Conservation (phyloP, 2,797 vertebrate genomes). For the Paramormyrops hopkinsi region DNA sequence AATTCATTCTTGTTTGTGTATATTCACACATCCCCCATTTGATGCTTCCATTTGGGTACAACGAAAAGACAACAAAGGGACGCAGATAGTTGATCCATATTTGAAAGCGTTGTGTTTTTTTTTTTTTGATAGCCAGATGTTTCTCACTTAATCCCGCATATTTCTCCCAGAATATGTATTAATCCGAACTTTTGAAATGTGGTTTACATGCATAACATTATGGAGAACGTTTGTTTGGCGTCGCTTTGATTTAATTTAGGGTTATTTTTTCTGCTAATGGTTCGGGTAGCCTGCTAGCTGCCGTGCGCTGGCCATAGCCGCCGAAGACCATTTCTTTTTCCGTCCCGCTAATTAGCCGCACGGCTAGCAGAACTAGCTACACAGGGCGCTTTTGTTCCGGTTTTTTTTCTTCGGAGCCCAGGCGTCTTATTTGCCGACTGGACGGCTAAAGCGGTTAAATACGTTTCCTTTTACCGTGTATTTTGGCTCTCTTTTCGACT, state of each 20-base stretch:
- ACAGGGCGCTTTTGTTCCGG: slow-evolving; percentile 12
- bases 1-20: neutral
- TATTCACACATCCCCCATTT: neutral
- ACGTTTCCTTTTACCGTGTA: neutral
- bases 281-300: neutral
- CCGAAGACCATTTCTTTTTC: neutral
- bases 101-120: neutral
- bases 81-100: slow-evolving; percentile 7
- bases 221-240: neutral
- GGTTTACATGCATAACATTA: neutral
- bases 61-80: slow-evolving; percentile 27
- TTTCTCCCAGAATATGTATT: neutral
- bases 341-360: slow-evolving; percentile 2
- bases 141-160: neutral
- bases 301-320: neutral
- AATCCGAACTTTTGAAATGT: neutral
- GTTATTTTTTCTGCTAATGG: neutral
- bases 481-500: neutral
- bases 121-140: neutral
- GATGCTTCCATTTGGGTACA: slow-evolving; percentile 14
- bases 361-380: neutral
- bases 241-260: neutral
- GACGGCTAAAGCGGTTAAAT: neutral
- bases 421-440: neutral
- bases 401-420: neutral